Base-by-base conservation (phyloP, 2,113 vertebrate genomes). In the Brevimyrus niger region DNA sequence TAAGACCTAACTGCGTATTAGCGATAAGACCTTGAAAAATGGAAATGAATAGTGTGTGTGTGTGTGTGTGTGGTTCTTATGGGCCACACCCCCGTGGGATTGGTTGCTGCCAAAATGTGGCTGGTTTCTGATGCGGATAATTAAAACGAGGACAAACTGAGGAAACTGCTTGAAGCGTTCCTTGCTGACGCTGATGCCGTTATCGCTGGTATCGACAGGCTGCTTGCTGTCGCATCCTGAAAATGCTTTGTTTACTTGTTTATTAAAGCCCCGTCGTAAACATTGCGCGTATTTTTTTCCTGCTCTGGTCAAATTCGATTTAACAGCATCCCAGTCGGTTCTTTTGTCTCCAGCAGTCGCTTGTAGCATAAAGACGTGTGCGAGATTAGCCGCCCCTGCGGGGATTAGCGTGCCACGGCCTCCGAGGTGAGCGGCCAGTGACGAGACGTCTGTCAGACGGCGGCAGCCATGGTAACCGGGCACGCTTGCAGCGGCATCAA, bases 341-440 rank as follows among this genome's bases (percentile, higher is more conserved):
- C 15, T 87, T 31, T 55, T 51, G 85, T 87, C 47, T 47, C 85
- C 85, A 3, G 17, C 38, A 31, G 35, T 38, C 19, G 19, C 35
- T 87, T n/a, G 35, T 65, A 65, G 38, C 38, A 35, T 23, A 61
- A 61, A 35, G 42, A 11, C 9, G 48, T 21, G 86, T 55, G 55
- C 91, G 90, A 94, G 94, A 93, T 93, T 93, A 92, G 94, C 90
- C 91, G 93, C 93, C 91, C 89, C 89, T 89, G 92, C n/a, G 51
- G 47, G 90, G 90, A 65, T 61, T 46, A 44, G 55, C 86, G 88
- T 92, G 91, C 90, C 90, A 91, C 90, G 93, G 91, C 92, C 90
- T 47, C 50, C 44, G 82, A 55, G 82, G 90, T 31, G 87, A 76
- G 13, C 53, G 11, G 44, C 31, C 23, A 58, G 51, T 89, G 31